Conservation (phyloP, 30 jellyfish, hydroid and myxozoan species). For the Catostylus mosaicus region DNA sequence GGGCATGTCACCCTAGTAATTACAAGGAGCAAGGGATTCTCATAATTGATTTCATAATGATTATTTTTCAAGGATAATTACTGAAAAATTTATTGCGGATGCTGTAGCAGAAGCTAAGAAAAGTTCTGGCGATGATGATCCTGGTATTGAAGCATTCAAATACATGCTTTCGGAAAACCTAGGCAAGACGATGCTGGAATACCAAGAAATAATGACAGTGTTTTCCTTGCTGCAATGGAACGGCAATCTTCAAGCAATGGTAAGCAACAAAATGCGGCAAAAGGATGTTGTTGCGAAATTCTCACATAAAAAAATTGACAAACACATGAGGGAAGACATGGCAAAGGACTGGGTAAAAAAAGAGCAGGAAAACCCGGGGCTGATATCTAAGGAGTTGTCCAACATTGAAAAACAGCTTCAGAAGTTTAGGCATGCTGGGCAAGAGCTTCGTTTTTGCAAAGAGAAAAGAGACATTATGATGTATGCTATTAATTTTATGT, state of each 20-base stretch:
- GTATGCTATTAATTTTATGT: constrained; percentile 34
- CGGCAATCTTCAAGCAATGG: constrained; percentile 44
- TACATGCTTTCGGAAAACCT: constrained; percentile 65
- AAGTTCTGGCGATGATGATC: constrained; percentile 19
- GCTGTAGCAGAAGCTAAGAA: constrained; percentile 73
- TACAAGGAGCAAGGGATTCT: background rate
- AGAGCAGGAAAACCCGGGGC: constrained; percentile 32
- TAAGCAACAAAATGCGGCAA: constrained; percentile 17
- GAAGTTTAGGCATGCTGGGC: constrained; percentile 68
- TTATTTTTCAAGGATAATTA: constrained; percentile 37
- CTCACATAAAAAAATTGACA: constrained; percentile 41
- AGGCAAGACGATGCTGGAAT: constrained; percentile 81
- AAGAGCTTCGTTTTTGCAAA: constrained; percentile 70
- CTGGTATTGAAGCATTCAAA: constrained; percentile 71
- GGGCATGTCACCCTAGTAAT: no score
- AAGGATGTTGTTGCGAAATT: constrained; percentile 56
- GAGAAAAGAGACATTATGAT: constrained; percentile 67
- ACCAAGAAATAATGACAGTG: constrained; percentile 72
- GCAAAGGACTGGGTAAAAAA: constrained; percentile 65
- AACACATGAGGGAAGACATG: constrained; percentile 27
- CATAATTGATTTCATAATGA: no score
- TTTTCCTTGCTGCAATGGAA: constrained; percentile 75
- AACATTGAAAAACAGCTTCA: constrained; percentile 51
- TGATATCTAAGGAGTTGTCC: constrained; percentile 18
- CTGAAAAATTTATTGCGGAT: constrained; percentile 66